A percentile compares a stretch with the other conserved stretches of the same genome.
Conservation (phyloP, 2,888 invertebrate genomes). For the Callyntrura guangdongensis region DNA sequence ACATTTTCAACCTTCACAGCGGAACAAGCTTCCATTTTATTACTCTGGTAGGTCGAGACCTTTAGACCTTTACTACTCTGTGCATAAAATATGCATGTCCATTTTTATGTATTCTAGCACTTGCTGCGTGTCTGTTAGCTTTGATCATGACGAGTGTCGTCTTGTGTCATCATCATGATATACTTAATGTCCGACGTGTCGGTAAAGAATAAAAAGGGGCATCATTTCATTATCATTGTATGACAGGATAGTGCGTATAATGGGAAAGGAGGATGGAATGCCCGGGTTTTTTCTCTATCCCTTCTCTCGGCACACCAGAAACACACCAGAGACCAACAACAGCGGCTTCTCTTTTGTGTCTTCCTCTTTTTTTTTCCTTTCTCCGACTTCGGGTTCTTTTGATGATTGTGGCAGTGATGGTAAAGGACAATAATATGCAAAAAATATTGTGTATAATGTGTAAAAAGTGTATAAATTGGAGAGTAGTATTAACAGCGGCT, state of each 20-base stretch:
- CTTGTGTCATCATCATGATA: neutral
- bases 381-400: constrained; percentile 29
- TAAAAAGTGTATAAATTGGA: neutral
- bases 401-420: neutral
- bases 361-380: constrained; percentile 6
- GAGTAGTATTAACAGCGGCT: neutral
- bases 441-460: too few relatives aligned
- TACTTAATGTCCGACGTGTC: constrained; percentile 30
- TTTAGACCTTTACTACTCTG: neutral
- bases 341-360: constrained; percentile 44
- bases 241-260: neutral
- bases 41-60: constrained; percentile 30
- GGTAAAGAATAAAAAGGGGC: constrained; percentile 47
- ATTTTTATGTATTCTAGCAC: neutral
- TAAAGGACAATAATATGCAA: neutral
- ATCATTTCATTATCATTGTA: constrained; percentile 16
- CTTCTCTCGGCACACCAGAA: constrained; percentile 22
- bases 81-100: neutral
- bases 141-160: neutral
- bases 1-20: constrained; percentile 50
- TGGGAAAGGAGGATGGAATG: constrained; percentile 16
- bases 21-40: neutral
- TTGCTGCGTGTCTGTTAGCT: constrained; percentile 3
- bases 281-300: constrained; percentile 22
- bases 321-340: constrained; percentile 5